Evolutionary conservation across 2,113 vertebrate genomes (phyloP).

Genomic region (Pygoscelis adeliae): DNA sequence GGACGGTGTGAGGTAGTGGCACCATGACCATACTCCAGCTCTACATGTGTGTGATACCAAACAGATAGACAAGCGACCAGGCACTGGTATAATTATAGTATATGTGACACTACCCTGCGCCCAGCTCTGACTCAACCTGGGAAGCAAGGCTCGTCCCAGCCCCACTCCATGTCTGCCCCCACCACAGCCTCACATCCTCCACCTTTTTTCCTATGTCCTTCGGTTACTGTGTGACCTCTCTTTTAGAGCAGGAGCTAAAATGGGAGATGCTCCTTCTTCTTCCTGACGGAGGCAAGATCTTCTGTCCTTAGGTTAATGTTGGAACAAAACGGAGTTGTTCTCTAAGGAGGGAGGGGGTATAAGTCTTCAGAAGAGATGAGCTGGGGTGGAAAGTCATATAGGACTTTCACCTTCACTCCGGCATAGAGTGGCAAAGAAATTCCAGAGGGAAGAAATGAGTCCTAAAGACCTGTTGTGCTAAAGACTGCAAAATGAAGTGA

Average conservation of each 20-base stretch:
- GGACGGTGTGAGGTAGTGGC: accelerated
- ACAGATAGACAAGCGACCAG: accelerated
- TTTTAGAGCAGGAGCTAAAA: neutral
- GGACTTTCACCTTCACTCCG: neutral
- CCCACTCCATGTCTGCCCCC: neutral
- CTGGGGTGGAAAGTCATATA: accelerated
- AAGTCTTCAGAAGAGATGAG: neutral
- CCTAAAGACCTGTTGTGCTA: neutral
- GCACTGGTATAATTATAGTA: neutral
- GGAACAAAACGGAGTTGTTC: accelerated
- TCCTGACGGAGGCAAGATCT: neutral
- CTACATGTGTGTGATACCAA: neutral
- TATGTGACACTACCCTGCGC: neutral
- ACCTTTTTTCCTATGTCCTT: neutral
- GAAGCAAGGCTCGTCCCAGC: neutral
- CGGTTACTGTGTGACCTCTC: accelerated
- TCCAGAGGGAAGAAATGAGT: neutral
- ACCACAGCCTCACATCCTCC: neutral
- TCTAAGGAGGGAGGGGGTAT: accelerated
- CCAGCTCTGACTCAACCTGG: neutral
- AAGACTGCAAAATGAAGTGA: neutral
- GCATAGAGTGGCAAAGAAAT: neutral
- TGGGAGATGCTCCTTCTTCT: neutral
- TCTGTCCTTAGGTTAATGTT: neutral
- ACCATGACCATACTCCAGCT: neutral